Percentiles rank a stretch among this genome's conserved stretches.
phyloP scores from a whole-genome alignment of 2,113 vertebrate genomes.

The Lagopus muta region DNA sequence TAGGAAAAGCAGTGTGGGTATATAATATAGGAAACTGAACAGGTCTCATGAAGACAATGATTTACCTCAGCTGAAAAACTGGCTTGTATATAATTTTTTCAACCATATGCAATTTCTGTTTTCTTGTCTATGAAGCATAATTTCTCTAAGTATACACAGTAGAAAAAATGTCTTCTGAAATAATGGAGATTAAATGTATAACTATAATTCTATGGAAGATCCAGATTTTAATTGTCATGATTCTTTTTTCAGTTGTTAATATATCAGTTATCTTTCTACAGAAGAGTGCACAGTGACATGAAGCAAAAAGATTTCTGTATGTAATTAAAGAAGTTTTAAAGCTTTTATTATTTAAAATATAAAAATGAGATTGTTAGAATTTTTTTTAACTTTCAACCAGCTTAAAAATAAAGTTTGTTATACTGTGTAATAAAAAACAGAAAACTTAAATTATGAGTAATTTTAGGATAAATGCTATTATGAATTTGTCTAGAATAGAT shows the following conservation, averaged over 20 bases:
- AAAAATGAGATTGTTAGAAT: not conserved
- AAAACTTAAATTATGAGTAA: not conserved
- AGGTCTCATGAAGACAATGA: not conserved
- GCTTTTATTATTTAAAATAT: not conserved
- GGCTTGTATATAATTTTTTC: not conserved
- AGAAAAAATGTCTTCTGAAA: not conserved
- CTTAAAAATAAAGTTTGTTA: not conserved
- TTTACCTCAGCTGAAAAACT: not conserved
- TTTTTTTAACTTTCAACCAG: not conserved
- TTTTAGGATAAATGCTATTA: not conserved
- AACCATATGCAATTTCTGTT: not conserved
- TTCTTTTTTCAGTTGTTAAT: not conserved
- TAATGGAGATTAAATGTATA: not conserved
- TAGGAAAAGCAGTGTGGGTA: not conserved
- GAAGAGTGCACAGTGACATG: not conserved
- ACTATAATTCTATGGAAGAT: not conserved
- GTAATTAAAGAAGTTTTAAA: not conserved
- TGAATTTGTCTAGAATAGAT: not conserved
- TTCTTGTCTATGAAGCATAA: not conserved
- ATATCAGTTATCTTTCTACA: not conserved
- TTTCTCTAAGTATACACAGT: not conserved
- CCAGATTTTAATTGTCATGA: not conserved
- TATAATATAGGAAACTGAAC: not conserved
- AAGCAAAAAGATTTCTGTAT: not conserved
- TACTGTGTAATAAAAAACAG: not conserved